Conservation (phyloP, 2,797 vertebrate species). For the Platyrinchus mystaceus region DNA sequence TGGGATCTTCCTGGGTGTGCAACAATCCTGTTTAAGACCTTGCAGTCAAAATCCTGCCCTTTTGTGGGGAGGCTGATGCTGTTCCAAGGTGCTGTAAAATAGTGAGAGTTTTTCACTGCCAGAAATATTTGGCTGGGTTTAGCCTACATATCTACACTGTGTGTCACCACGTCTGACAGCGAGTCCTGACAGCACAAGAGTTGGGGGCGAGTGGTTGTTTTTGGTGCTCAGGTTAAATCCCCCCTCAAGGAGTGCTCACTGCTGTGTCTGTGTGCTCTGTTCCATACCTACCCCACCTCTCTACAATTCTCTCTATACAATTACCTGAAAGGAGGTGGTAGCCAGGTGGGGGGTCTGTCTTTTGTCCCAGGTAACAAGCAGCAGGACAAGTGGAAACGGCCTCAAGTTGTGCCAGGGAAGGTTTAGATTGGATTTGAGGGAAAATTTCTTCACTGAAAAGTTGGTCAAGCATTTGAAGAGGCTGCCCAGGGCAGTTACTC, state of each 20-base stretch:
- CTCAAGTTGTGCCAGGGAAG: not conserved
- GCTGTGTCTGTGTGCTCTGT: not conserved
- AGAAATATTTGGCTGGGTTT: not conserved
- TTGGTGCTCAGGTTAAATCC: not conserved
- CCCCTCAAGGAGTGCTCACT: not conserved
- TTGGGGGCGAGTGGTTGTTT: not conserved
- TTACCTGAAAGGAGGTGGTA: not conserved
- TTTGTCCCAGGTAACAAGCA: not conserved
- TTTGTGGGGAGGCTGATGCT: not conserved
- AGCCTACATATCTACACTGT: not conserved
- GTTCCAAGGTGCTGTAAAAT: not conserved
- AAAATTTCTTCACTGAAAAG: not conserved
- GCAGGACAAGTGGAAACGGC: not conserved
- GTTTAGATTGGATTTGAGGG: not conserved
- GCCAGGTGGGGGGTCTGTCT: not conserved
- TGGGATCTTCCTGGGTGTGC: not conserved
- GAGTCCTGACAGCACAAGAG: not conserved
- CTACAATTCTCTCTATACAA: not conserved
- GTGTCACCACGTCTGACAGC: not conserved
- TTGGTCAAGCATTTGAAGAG: not conserved
- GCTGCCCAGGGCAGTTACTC: not conserved
- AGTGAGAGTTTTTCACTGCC: not conserved
- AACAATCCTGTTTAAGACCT: not conserved
- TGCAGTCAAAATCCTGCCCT: not conserved
- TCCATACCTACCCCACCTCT: not conserved